phyloP scores from a whole-genome alignment of 2,113 vertebrate species.

The Lepidothrix coronata region DNA sequence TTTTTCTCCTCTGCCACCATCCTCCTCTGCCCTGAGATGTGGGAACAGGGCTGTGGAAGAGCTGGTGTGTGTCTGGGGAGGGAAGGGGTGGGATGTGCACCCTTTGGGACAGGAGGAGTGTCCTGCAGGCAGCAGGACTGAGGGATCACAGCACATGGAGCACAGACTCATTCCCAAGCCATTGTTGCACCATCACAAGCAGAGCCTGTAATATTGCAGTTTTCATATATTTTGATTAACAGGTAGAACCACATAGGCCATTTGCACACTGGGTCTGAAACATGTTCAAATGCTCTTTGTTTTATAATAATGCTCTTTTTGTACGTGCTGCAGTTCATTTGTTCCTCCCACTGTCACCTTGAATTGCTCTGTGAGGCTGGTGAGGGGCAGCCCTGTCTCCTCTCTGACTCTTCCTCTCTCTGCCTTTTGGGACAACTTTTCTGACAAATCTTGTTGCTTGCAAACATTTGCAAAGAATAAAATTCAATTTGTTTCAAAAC shows the following conservation, averaged over 20 bases:
- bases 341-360: background rate
- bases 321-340: background rate
- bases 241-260: background rate
- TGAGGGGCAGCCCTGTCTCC: background rate
- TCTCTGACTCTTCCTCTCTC: background rate
- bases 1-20: background rate
- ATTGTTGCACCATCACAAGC: background rate
- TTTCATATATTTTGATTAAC: background rate
- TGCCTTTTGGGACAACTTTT: constrained; percentile 18
- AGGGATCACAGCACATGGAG: background rate
- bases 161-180: background rate
- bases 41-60: accelerated
- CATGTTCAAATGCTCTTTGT: background rate
- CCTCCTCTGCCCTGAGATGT: accelerated
- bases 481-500: background rate
- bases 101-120: background rate
- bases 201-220: background rate
- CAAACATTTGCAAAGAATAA: constrained; percentile 57
- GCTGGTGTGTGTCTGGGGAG: background rate
- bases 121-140: background rate
- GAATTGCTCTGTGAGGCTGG: background rate
- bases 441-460: constrained; percentile 21
- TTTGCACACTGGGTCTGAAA: background rate
- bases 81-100: accelerated
- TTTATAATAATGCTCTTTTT: background rate